Evolutionary conservation across 1,140 invertebrate species (phyloP), one percentile per base, ranked within the genome.

Genomic region (Sycobia sp.): DNA sequence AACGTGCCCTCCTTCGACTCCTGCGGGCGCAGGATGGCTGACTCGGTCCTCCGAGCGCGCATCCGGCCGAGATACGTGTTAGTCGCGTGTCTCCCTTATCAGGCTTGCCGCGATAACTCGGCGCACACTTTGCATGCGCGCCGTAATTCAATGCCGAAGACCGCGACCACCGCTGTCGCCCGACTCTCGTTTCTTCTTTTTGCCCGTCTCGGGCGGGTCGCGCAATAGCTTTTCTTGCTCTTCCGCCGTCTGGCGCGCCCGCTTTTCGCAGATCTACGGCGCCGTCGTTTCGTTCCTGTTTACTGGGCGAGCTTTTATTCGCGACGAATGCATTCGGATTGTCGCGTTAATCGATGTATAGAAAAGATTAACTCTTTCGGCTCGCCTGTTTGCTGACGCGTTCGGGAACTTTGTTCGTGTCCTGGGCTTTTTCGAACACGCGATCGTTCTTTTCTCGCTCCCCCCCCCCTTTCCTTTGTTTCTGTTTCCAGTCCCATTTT

Each of bases 71-170:
- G 73, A 75, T 74, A 75, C 70, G 72, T 70, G 46, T 68, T 65
- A 72, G 72, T 76, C 75, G 73, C 74, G 74, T 76, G 74, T 76
- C 73, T 71, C 70, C 68, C 75, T 76, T 76, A 76, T 76, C 75
- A 74, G n/a, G n/a, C 67, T 75, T 55, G 67, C 8, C 68, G 67
- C 71, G 75, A 76, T 76, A 76, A 69, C 73, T n/a, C 73, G n/a
- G n/a, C n/a, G n/a, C 65, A 72, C 73, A 69, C 73, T 76, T 76
- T 76, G 74, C 75, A 76, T 76, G 73, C 71, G 69, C 74, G 69
- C 71, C 73, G 75, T 76, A 76, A 76, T 76, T 76, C 74, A 75
- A 76, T 74, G 70, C 67, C 69, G 59, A 71, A 75, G n/a, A 63
- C 71, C n/a, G n/a, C 61, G 66, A 58, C 43, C 47, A 27, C 27